phyloP scores from a whole-genome alignment of 2,113 vertebrate genomes.

The Psammodynastes pulverulentus region DNA sequence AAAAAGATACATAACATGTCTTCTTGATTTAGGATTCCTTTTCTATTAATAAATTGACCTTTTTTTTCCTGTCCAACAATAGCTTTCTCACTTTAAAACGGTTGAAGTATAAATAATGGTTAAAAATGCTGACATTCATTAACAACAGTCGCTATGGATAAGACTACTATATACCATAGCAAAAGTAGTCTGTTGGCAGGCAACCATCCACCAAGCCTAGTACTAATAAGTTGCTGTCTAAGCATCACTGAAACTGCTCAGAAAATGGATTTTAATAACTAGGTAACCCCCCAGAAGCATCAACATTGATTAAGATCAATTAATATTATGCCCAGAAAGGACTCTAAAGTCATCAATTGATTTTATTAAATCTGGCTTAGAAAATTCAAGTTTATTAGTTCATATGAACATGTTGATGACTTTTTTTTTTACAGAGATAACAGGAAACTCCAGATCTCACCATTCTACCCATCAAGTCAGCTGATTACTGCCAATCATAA shows the following conservation, averaged over 20 bases:
- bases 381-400: neutral
- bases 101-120: neutral
- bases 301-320: neutral
- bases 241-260: neutral
- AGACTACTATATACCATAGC: neutral
- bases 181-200: neutral
- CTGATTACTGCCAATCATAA: neutral
- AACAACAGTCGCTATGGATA: neutral
- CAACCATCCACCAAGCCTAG: neutral
- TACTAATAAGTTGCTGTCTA: neutral
- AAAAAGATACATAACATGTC: neutral
- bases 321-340: neutral
- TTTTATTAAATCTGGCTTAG: neutral
- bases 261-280: neutral
- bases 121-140: neutral
- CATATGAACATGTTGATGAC: neutral
- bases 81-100: neutral
- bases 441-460: neutral
- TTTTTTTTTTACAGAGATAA: neutral
- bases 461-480: neutral
- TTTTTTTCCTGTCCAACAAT: neutral
- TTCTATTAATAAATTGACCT: neutral
- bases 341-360: neutral
- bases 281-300: neutral
- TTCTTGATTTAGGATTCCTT: neutral